Base-by-base conservation (phyloP, 2,888 invertebrate genomes). In the Thereva nobilitata region DNA sequence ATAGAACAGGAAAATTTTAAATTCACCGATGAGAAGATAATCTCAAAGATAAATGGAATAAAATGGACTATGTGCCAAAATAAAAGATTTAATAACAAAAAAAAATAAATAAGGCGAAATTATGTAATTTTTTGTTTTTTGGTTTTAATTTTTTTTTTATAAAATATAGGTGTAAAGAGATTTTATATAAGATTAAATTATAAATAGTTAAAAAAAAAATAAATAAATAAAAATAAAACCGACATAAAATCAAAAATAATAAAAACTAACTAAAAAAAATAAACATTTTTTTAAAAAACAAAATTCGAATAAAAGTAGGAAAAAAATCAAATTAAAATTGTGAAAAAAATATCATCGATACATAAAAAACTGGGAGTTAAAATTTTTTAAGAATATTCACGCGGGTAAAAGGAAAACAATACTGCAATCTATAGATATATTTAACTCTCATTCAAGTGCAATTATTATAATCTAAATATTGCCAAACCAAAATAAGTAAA, bases 391-490 rank as follows among this genome's bases (percentile, higher is more conserved):
- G n/a, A 42, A 42, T n/a, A 42, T 42, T 9, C n/a, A n/a, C n/a
- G n/a, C 23, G 23, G 23, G 42, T 5, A 50, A 49, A 37, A 10
- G 34, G 5, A 52, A 61, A 61, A 61, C 37, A 47, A 5, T 8
- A 8, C 23, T 23, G 23, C 23, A 23, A 23, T 23, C 8, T 38
- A 40, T 61, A n/a, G 40, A 50, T 49, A 40, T 41, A 61, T 61
- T 50, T 47, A 10, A 35, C 64, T 53, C 35, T 35, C 68, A 66
- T 64, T 67, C 68, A 68, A 68, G 68, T 68, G 68, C 68, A 68
- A 68, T 68, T 68, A 68, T 68, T 68, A 61, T 55, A 64, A 68
- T 64, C 52, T 47, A 67, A 68, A 66, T 55, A 66, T 68, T 68
- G 68, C 68, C 68, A 67, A 63, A 66, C 66, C 54, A 55, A 10